A percentile compares a stretch with the other conserved stretches of the same genome.
phyloP scores from a whole-genome alignment of 2,888 invertebrate genomes.

The Cheilosia pagana region DNA sequence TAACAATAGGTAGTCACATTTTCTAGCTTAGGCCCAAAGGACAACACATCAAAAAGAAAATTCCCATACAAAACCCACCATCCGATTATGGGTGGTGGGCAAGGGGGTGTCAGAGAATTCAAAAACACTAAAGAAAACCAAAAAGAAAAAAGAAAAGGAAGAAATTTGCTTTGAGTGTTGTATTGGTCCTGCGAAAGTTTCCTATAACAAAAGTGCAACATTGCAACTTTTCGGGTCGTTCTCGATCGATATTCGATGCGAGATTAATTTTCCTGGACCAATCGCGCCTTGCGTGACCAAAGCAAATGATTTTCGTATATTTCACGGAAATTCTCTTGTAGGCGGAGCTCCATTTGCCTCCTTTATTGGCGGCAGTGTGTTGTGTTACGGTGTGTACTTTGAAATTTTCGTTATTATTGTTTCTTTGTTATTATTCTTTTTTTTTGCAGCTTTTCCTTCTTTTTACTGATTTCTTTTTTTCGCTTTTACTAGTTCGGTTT shows the following conservation, averaged over 20 bases:
- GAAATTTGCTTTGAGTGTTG: slow-evolving; percentile 26
- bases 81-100: slow-evolving; percentile 14
- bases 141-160: slow-evolving; percentile 26
- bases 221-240: slow-evolving; percentile 72
- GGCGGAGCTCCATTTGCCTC: slow-evolving; percentile 69
- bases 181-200: slow-evolving; percentile 45
- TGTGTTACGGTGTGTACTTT: slow-evolving; percentile 62
- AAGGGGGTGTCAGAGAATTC: background rate
- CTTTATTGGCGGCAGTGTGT: slow-evolving; percentile 45
- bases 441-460: too few relatives aligned
- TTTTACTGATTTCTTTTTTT: slow-evolving; percentile 19
- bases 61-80: background rate
- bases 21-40: slow-evolving; percentile 36
- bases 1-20: background rate
- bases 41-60: slow-evolving; percentile 18
- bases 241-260: slow-evolving; percentile 75
- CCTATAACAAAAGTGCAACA: slow-evolving; percentile 66
- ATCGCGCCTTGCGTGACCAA: slow-evolving; percentile 77
- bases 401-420: slow-evolving; percentile 67
- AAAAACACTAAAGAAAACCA: slow-evolving; percentile 9
- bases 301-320: slow-evolving; percentile 76
- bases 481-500: slow-evolving; percentile 46
- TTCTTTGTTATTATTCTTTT: slow-evolving; percentile 45
- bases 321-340: slow-evolving; percentile 70
- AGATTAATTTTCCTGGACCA: slow-evolving; percentile 77